Conservation (phyloP, 2,113 vertebrate genomes). For the Caloenas nicobarica region DNA sequence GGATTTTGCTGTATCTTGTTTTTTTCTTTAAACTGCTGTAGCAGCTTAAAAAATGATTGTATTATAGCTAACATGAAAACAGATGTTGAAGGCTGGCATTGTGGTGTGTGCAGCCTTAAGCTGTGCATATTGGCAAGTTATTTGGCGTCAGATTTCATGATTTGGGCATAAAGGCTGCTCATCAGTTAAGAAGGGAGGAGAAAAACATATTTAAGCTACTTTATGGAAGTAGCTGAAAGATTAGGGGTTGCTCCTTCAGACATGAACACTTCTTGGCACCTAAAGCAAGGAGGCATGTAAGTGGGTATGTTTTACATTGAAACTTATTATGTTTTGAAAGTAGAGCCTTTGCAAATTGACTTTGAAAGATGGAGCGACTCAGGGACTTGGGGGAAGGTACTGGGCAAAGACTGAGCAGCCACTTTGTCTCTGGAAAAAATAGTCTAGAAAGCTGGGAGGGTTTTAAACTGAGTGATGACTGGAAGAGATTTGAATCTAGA, state of each 20-base stretch:
- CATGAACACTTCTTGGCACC: not conserved
- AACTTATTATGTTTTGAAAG: not conserved
- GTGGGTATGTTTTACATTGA: not conserved
- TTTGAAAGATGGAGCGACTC: not conserved
- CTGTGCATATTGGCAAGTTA: not conserved
- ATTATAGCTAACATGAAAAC: not conserved
- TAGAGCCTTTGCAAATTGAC: not conserved
- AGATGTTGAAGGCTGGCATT: slow-evolving; percentile 26
- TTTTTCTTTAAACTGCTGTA: not conserved
- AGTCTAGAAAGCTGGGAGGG: not conserved
- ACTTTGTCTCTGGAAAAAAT: not conserved
- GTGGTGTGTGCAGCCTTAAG: not conserved
- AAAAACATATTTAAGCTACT: not conserved
- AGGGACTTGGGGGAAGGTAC: not conserved
- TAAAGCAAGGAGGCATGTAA: not conserved
- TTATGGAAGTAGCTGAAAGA: not conserved
- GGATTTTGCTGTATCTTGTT: not conserved
- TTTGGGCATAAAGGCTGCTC: not conserved
- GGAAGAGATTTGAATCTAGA: not conserved
- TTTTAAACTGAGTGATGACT: not conserved
- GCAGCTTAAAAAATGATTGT: not conserved
- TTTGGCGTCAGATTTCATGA: not conserved
- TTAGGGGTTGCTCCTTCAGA: not conserved
- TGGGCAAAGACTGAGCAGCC: not conserved
- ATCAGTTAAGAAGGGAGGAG: not conserved